These are phyloP conservation scores for Archocentrus centrarchus DNA, from an alignment of 2,113 vertebrate genomes.

Conservation along the genomic window DNA sequence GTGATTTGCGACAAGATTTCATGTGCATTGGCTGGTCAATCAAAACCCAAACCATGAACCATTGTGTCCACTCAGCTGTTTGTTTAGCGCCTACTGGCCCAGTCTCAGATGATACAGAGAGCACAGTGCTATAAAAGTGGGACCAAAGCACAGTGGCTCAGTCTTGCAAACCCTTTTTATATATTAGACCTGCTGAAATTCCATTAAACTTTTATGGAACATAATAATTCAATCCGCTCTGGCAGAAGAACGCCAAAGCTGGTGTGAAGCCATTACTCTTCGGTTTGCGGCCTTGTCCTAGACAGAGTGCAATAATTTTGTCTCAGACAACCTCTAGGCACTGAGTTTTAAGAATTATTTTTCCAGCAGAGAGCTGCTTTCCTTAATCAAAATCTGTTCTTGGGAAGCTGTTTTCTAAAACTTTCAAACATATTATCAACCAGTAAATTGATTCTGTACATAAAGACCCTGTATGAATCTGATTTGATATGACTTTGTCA, in stretches of 20 bases:
- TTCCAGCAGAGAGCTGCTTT: neutral
- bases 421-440: neutral
- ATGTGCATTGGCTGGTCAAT: constrained; percentile 25
- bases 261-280: constrained; percentile 55
- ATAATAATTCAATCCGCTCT: constrained; percentile 71
- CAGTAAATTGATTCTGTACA: neutral
- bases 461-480: neutral
- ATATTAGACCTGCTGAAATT: constrained; percentile 65
- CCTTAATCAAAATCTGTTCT: neutral
- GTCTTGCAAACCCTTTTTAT: constrained; percentile 50
- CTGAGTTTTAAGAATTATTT: constrained; percentile 21
- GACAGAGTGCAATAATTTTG: constrained; percentile 63
- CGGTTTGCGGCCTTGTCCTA: constrained; percentile 47
- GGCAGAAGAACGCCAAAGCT: constrained; percentile 60
- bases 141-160: constrained; percentile 18
- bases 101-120: constrained; percentile 26
- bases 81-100: constrained; percentile 27
- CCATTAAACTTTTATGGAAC: constrained; percentile 76
- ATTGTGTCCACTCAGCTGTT: constrained; percentile 68
- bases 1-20: constrained; percentile 49
- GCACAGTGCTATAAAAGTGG: constrained; percentile 43
- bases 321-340: constrained; percentile 40
- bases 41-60: constrained; percentile 52
- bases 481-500: neutral
- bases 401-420: neutral